Conservation (phyloP, 1,140 invertebrate species). For the Drosophila malerkotliana region DNA sequence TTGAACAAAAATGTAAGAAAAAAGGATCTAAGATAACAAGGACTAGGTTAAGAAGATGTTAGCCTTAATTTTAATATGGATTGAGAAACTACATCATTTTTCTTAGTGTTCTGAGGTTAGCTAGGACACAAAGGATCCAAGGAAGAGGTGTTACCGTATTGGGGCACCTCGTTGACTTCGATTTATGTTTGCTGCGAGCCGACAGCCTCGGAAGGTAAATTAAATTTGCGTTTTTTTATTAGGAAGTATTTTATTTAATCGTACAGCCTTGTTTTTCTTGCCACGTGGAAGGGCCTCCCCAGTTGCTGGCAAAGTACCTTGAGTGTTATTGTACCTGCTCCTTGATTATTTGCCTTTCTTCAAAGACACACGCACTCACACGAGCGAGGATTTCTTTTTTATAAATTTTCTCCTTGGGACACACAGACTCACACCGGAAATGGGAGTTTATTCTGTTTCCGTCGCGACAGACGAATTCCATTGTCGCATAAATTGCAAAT, state of each 20-base stretch:
- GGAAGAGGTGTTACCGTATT: constrained; percentile 11
- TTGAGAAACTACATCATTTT: background rate
- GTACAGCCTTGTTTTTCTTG: constrained; percentile 47
- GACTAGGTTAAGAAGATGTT: too few relatives aligned
- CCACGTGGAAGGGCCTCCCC: constrained; percentile 13
- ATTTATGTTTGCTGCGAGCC: constrained; percentile 50
- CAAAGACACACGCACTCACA: constrained; percentile 30
- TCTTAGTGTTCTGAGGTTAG: background rate
- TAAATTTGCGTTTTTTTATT: constrained; percentile 63
- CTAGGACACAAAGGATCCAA: background rate
- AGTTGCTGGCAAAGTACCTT: background rate
- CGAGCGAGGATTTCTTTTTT: constrained; percentile 23
- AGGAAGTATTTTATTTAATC: constrained; percentile 77
- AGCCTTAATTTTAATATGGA: background rate
- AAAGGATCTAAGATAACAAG: background rate
- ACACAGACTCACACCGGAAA: constrained; percentile 25
- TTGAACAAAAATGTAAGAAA: background rate
- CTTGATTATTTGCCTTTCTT: constrained; percentile 43
- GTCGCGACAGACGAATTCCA: constrained; percentile 39
- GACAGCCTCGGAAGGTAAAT: constrained; percentile 47
- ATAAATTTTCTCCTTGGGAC: constrained; percentile 7
- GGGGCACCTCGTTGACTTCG: constrained; percentile 48
- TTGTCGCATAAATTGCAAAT: constrained; percentile 51
- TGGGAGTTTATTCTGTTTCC: constrained; percentile 41
- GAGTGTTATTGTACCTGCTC: constrained; percentile 46